Conservation (phyloP, 2,888 invertebrate species). For the Troides oblongomaculatus region DNA sequence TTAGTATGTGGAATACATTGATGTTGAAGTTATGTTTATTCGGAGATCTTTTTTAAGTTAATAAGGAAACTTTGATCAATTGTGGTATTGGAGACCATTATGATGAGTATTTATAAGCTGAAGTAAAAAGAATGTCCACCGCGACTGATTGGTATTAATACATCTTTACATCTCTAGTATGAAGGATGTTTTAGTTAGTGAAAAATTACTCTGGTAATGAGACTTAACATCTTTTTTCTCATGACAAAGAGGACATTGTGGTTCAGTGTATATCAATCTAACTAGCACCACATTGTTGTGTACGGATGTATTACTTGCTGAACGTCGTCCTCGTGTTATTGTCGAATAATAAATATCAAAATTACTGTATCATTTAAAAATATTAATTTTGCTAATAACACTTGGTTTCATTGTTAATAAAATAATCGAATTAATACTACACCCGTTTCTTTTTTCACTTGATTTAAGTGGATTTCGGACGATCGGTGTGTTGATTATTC, state of each 20-base stretch:
- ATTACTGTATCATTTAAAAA: too few species aligned
- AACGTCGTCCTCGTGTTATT: too few species aligned
- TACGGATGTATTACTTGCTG: too few species aligned
- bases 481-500: too few species aligned
- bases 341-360: too few species aligned
- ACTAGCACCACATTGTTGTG: too few species aligned
- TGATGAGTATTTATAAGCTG: conserved; percentile 1
- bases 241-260: too few species aligned
- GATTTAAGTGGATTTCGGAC: not conserved
- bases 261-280: too few species aligned
- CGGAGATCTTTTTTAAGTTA: conserved; percentile 3
- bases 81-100: conserved; percentile 11
- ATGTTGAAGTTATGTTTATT: conserved; percentile 1
- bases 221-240: too few species aligned
- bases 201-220: too few species aligned
- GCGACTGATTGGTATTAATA: not conserved
- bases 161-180: not conserved
- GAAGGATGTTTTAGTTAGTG: too few species aligned
- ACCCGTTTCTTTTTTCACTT: not conserved
- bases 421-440: not conserved
- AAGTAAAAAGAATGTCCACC: not conserved
- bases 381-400: not conserved
- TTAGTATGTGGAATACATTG: conserved; percentile 2
- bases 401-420: not conserved
- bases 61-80: conserved; percentile 1